Percentiles rank a stretch among this genome's conserved stretches.
phyloP scores from a whole-genome alignment of 2,888 invertebrate genomes.

The Tribolium freemani region DNA sequence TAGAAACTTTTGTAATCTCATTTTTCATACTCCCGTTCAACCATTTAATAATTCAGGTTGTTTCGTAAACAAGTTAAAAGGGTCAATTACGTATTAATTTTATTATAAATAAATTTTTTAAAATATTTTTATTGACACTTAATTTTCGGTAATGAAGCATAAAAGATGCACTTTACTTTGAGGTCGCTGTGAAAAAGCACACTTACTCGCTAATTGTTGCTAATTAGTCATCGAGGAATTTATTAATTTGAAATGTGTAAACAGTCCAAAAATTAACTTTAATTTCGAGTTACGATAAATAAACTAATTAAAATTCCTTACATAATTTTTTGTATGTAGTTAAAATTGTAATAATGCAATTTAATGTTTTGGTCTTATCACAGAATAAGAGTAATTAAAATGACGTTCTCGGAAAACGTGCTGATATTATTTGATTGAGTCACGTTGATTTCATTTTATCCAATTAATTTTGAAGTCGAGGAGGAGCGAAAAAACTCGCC shows the following conservation, averaged over 20 bases:
- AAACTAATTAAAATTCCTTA: background rate
- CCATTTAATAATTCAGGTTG: background rate
- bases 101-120: too few relatives aligned
- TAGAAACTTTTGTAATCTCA: background rate
- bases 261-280: background rate
- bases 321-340: background rate
- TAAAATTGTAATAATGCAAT: background rate
- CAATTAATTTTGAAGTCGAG: background rate
- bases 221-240: background rate
- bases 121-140: background rate
- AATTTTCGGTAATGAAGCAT: background rate
- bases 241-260: background rate
- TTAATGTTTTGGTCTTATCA: background rate
- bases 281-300: background rate
- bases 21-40: background rate
- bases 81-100: too few relatives aligned
- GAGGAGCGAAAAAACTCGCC: background rate
- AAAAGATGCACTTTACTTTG: background rate
- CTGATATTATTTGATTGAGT: background rate
- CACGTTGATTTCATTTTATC: too few relatives aligned
- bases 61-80: too few relatives aligned
- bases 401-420: too few relatives aligned
- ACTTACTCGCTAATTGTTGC: background rate
- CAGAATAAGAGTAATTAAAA: background rate
- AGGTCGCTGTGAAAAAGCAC: background rate